Conservation (phyloP, 2,888 invertebrate genomes). For the Trypoxylon attenuatum region DNA sequence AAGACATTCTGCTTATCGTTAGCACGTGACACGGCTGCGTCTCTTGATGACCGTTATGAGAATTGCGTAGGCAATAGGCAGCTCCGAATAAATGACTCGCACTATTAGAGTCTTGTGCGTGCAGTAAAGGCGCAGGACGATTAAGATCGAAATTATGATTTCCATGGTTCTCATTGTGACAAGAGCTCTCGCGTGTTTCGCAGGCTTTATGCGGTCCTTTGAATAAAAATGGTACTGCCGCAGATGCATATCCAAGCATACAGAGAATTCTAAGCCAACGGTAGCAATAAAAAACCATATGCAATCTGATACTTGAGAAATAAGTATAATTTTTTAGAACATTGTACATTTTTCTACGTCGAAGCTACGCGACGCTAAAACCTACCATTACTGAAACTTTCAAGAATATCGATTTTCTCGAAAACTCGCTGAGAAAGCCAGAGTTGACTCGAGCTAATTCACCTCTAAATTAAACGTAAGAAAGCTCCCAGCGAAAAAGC, state of each 20-base stretch:
- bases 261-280: no score
- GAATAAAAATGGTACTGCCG: slow-evolving; percentile 29
- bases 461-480: no score
- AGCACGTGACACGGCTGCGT: no score
- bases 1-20: no score
- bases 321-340: not conserved
- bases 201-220: slow-evolving; percentile 19
- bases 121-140: slow-evolving; percentile 2
- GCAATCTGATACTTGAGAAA: slow-evolving; percentile 31
- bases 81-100: not conserved
- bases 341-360: not conserved
- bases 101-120: not conserved
- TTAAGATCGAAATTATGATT: slow-evolving; percentile 33
- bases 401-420: not conserved
- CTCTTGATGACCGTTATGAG: no score
- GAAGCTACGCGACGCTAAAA: not conserved
- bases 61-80: no score
- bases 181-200: not conserved
- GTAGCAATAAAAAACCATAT: slow-evolving; percentile 38
- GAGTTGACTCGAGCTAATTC: no score
- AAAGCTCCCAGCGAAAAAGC: no score
- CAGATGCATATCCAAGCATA: no score
- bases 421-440: no score
- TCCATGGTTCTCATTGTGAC: no score
- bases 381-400: not conserved